Percentiles rank a stretch among this genome's conserved stretches.
Evolutionary conservation across 2,888 invertebrate species (phyloP).

Genomic region (Nephrocerus scutellatus): DNA sequence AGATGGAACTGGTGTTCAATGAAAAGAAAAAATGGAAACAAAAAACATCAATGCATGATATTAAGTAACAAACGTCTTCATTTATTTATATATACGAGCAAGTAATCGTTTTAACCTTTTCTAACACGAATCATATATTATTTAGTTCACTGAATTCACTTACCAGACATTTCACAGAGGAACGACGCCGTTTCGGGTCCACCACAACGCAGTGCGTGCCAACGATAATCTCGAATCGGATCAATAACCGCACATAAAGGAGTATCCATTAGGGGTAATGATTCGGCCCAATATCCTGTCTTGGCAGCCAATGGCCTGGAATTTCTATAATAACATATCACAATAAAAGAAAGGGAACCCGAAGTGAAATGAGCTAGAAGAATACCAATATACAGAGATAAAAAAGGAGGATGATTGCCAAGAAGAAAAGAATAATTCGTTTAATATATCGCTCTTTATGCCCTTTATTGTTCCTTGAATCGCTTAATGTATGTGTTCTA

Average conservation of each 20-base stretch:
- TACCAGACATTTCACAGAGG: conserved; percentile 73
- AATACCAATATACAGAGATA: too few relatives aligned
- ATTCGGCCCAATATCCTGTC: conserved; percentile 66
- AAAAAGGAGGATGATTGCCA: too few relatives aligned
- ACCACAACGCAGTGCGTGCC: conserved; percentile 68
- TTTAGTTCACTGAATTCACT: conserved; percentile 19
- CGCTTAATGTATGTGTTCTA: too few relatives aligned
- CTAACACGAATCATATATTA: background rate
- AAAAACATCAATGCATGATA: conserved; percentile 1
- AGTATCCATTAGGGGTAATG: conserved; percentile 54
- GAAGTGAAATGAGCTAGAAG: too few relatives aligned
- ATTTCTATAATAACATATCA: too few relatives aligned
- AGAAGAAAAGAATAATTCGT: too few relatives aligned
- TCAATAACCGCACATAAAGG: conserved; percentile 70
- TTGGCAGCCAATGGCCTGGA: conserved; percentile 44
- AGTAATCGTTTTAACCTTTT: too few relatives aligned
- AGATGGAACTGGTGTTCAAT: conserved; percentile 56
- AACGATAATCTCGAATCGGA: conserved; percentile 69
- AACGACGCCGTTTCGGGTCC: conserved; percentile 72
- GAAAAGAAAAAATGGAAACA: conserved; percentile 4
- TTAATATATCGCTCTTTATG: too few relatives aligned
- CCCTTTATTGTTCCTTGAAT: too few relatives aligned
- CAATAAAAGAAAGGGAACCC: too few relatives aligned
- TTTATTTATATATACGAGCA: too few relatives aligned
- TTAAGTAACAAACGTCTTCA: too few relatives aligned